Conservation (phyloP, 2,888 invertebrate genomes). For the Kryphioiulus occultus region DNA sequence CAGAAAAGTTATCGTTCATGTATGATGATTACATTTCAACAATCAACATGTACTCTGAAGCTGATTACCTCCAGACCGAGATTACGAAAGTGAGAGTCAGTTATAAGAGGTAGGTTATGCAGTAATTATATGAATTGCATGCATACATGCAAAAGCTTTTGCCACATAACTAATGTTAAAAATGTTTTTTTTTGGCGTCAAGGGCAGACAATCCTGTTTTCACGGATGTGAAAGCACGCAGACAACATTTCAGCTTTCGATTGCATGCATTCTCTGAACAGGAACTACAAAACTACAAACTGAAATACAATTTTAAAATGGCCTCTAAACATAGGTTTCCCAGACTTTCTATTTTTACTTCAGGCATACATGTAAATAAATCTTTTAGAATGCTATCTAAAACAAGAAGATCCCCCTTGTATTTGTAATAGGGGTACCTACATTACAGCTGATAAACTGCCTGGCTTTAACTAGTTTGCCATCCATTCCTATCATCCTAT, state of each 20-base stretch:
- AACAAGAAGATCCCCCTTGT: no score
- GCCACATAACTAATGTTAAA: neutral
- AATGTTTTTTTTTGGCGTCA: neutral
- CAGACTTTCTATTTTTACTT: neutral
- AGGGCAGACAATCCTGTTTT: constrained; percentile 8
- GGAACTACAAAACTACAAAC: neutral
- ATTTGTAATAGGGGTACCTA: no score
- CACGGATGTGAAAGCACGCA: neutral
- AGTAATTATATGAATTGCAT: neutral
- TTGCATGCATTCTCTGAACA: neutral
- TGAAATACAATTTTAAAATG: neutral
- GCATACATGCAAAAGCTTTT: neutral
- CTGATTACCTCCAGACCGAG: neutral
- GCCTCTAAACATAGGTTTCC: neutral
- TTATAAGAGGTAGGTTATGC: neutral
- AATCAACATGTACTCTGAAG: neutral
- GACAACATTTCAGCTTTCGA: neutral
- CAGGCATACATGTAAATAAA: no score
- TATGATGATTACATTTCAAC: neutral
- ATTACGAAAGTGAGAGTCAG: neutral
- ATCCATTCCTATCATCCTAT: neutral
- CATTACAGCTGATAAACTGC: no score
- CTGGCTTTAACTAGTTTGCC: no score
- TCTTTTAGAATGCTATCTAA: no score
- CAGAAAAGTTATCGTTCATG: neutral